Evolutionary conservation across 2,888 invertebrate genomes (phyloP).

Genomic region (Ectemnius lituratus): DNA sequence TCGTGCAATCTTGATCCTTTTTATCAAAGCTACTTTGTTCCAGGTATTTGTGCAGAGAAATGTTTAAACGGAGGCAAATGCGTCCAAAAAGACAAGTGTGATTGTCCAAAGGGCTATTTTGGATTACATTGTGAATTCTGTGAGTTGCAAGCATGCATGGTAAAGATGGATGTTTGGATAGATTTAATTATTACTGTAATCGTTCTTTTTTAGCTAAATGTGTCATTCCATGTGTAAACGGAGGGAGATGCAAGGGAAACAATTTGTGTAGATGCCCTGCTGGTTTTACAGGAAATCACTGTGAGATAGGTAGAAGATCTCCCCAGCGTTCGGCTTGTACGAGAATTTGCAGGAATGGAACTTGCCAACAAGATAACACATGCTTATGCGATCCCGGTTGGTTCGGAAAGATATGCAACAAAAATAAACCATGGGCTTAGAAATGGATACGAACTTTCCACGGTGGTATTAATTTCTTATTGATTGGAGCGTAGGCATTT

Average conservation of each 20-base stretch:
- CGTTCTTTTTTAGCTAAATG: conserved; percentile 85
- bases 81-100: conserved; percentile 95
- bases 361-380: conserved; percentile 84
- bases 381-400: conserved; percentile 91
- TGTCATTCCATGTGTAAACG: conserved; percentile 93
- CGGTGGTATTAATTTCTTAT: conserved; percentile 34
- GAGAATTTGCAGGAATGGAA: conserved; percentile 88
- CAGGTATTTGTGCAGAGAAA: conserved; percentile 94
- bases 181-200: too few species aligned
- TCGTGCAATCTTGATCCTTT: background rate
- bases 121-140: conserved; percentile 94
- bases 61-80: conserved; percentile 97
- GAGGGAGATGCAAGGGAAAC: conserved; percentile 92
- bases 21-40: conserved; percentile 61
- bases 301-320: conserved; percentile 89
- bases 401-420: conserved; percentile 89
- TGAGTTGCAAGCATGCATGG: conserved; percentile 80
- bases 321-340: conserved; percentile 85
- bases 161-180: too few species aligned
- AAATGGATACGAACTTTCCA: conserved; percentile 21
- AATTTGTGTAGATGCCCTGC: conserved; percentile 93
- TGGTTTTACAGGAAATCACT: conserved; percentile 92
- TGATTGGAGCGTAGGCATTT: conserved; percentile 39
- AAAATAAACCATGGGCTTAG: conserved; percentile 81
- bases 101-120: conserved; percentile 94